phyloP scores from a whole-genome alignment of 2,113 vertebrate species.

The Perognathus longimembris region DNA sequence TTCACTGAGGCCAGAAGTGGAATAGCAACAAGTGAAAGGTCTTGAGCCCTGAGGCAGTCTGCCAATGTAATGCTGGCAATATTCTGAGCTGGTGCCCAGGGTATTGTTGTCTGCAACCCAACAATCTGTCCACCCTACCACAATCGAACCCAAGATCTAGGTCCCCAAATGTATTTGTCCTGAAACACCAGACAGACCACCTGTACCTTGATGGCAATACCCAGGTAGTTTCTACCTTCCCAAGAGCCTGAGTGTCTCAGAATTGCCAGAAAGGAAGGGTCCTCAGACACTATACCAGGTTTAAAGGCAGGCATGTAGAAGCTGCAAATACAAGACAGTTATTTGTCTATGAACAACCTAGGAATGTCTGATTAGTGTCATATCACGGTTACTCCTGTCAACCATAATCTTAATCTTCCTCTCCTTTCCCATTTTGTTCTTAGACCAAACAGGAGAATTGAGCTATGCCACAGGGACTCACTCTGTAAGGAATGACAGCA shows the following conservation, averaged over 20 bases:
- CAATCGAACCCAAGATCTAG: rapidly evolving
- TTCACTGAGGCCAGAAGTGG: not conserved
- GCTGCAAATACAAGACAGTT: not conserved
- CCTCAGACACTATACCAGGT: not conserved
- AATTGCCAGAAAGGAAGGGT: not conserved
- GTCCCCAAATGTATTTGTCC: not conserved
- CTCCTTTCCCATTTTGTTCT: not conserved
- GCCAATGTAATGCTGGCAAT: rapidly evolving
- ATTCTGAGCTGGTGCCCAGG: too few species aligned
- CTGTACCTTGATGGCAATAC: not conserved
- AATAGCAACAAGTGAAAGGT: not conserved
- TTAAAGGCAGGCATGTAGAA: not conserved
- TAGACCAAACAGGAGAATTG: not conserved
- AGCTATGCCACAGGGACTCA: not conserved
- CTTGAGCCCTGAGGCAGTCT: not conserved
- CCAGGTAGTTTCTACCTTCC: not conserved
- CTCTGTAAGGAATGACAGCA: not conserved
- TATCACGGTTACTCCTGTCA: not conserved
- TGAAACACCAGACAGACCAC: not conserved
- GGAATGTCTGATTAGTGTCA: not conserved
- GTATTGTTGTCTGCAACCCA: too few species aligned
- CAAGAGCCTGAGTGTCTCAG: not conserved
- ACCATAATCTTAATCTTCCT: not conserved
- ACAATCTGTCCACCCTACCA: rapidly evolving
- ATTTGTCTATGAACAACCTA: not conserved